Base-by-base conservation (phyloP, 1,140 invertebrate species). In the Lepidostoma basale region DNA sequence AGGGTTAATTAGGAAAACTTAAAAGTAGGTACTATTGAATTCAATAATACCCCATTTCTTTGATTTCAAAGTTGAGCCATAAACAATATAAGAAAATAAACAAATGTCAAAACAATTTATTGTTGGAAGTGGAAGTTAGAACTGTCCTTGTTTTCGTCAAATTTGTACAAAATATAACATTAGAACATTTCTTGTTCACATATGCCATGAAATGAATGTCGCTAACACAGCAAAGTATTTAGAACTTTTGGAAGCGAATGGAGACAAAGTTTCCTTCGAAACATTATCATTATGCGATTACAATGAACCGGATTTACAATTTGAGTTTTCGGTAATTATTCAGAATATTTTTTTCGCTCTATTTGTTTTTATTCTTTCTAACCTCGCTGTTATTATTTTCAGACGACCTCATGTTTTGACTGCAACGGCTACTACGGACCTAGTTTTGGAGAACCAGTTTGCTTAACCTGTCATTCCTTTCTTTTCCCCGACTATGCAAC, bases 381-480 rank as follows among this genome's bases (percentile, higher is more conserved):
- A n/a, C n/a, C n/a, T n/a, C n/a, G n/a, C n/a, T n/a, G n/a, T n/a
- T n/a, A n/a, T n/a, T n/a, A n/a, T 18, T 87, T 86, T 49, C 76
- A 89, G 88, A 85, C 87, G 74, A 77, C 80, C 3, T 81, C 85
- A 10, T 97, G 94, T 78, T 90, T 88, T 75, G 86, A 93, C 62
- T 98, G 95, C 76, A 91, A 92, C 84, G 95, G 95, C 22, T 98
- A 92, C 79, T 97, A 97, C 82, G 94, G 94, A 1, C 92, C 93
- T 0, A 94, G 89, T 80, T 96, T 94, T 79, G 92, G 90, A 16
- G 92, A 97, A 76, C 94, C 94, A 16, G 87, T 96, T n/a, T 98
- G 96, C 80, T 86, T 90, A 5, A 96, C 93, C 0, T 98, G 96
- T 76, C 96, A 98, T 80, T 85, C 92, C 52, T 97, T 97, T 83